These are phyloP conservation scores for Microdon myrmicae DNA, from an alignment of 2,888 invertebrate species.

Conservation along the genomic window DNA sequence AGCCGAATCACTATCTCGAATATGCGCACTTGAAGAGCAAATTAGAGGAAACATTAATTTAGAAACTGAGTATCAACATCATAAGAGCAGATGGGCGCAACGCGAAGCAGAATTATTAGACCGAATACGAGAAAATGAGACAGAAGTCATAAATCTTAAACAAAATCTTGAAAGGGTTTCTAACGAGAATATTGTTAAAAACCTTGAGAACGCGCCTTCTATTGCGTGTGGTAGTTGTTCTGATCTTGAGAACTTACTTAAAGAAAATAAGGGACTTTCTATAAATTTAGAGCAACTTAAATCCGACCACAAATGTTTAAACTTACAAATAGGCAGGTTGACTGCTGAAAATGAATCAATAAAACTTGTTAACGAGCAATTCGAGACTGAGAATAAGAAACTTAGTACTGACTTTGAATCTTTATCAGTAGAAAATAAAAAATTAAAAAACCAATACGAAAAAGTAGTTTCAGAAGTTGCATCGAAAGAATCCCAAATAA, in stretches of 20 bases:
- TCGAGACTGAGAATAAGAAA: too few relatives aligned
- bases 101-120: constrained; percentile 71
- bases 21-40: constrained; percentile 58
- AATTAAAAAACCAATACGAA: constrained; percentile 33
- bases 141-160: constrained; percentile 55
- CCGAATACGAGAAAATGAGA: constrained; percentile 66
- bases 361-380: too few relatives aligned
- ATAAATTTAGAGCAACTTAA: constrained; percentile 49
- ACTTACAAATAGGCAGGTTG: too few relatives aligned
- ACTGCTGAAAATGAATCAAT: too few relatives aligned
- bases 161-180: constrained; percentile 54
- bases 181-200: constrained; percentile 34
- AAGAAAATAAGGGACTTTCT: constrained; percentile 52
- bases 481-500: not conserved
- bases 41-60: constrained; percentile 59
- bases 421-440: constrained; percentile 28
- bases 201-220: constrained; percentile 1
- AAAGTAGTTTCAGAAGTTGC: constrained; percentile 8
- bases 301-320: constrained; percentile 42
- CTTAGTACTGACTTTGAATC: too few relatives aligned
- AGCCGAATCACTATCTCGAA: constrained; percentile 54
- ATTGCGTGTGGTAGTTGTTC: constrained; percentile 57
- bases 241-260: constrained; percentile 55
- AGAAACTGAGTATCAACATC: constrained; percentile 70
- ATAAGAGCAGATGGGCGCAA: constrained; percentile 68